A percentile compares a stretch with the other conserved stretches of the same genome.
phyloP scores from a whole-genome alignment of 1,140 invertebrate species.

The Chrysomallon squamiferum region DNA sequence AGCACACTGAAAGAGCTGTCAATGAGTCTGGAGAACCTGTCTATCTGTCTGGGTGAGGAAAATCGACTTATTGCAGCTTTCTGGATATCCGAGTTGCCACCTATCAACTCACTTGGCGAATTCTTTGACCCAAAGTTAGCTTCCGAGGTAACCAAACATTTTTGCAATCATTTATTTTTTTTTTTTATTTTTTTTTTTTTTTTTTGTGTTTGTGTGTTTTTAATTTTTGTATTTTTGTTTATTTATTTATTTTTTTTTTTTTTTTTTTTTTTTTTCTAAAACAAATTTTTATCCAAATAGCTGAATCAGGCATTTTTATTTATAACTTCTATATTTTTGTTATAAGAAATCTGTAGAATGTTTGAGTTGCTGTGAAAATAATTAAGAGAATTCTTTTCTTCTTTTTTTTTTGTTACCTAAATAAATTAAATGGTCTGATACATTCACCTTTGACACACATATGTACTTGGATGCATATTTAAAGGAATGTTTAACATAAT shows the following conservation, averaged over 20 bases:
- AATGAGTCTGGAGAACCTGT: slow-evolving; percentile 28
- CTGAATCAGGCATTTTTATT: not conserved
- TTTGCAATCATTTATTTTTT: not conserved
- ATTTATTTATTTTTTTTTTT: not conserved
- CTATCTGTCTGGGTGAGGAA: slow-evolving; percentile 35
- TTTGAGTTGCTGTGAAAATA: too few relatives aligned
- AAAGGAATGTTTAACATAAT: too few relatives aligned
- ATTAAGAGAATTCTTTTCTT: too few relatives aligned
- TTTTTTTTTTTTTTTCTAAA: not conserved
- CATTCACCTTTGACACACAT: too few relatives aligned
- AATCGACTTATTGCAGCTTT: slow-evolving; percentile 31
- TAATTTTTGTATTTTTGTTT: not conserved
- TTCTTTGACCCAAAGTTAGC: slow-evolving; percentile 16
- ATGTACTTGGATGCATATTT: too few relatives aligned
- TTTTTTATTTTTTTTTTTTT: not conserved
- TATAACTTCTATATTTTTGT: not conserved
- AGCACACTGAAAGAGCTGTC: slow-evolving; percentile 37
- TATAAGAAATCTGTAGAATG: too few relatives aligned
- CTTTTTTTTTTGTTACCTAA: too few relatives aligned
- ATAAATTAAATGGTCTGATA: too few relatives aligned
- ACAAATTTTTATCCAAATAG: not conserved
- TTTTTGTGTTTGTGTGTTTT: not conserved
- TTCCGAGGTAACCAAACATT: slow-evolving; percentile 17
- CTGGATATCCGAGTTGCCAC: slow-evolving; percentile 37
- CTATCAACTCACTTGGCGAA: slow-evolving; percentile 13